Evolutionary conservation across 2,888 invertebrate species (phyloP), one percentile per base, ranked within the genome.

Genomic region (Chloromyia formosa): DNA sequence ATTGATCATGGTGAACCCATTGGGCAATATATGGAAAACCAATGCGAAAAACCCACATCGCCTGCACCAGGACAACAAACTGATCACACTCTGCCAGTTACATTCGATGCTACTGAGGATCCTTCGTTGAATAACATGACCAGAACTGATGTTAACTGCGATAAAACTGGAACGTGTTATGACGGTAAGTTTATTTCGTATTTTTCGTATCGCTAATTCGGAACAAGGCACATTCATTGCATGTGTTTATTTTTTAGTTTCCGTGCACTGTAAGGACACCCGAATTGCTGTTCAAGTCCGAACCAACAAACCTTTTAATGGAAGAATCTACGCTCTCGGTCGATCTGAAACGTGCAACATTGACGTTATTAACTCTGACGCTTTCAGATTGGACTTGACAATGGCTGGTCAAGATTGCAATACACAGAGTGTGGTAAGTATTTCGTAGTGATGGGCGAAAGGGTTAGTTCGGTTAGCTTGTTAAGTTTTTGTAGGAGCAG

Each of bases 331-430:
- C 84, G 96, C 96, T 20, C 87, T 97, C 81, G 96, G 96, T 49
- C 90, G 96, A 73, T 95, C 96, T 0, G 96, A 96, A 86, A 97
- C 96, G 54, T 97, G 96, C 86, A 96, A 97, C 86, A 94, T 95
- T 78, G 96, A 96, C 83, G 95, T 97, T 20, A 91, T 93, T 82
- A 96, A 96, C 86, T 95, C 95, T 81, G 95, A 96, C 85, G 90
- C 94, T 77, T 97, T 97, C 90, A 89, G 95, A 79, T 88, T 97
- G 76, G 96, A 97, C 84, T 88, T 97, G 72, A 95, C 96, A 49
- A 95, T 97, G 94, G 93, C 89, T 77, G 96, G 96, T 56, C 96
- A 96, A 83, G 96, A 96, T 82, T 97, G 96, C 84, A 97, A 97
- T 84, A 96, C 96, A 18, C 96, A 96, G 86, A 95, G 95, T 83